Evolutionary conservation across 2,113 vertebrate species (phyloP), one percentile per base, ranked within the genome.

Genomic region (Cyprinodon brontotheroides): DNA sequence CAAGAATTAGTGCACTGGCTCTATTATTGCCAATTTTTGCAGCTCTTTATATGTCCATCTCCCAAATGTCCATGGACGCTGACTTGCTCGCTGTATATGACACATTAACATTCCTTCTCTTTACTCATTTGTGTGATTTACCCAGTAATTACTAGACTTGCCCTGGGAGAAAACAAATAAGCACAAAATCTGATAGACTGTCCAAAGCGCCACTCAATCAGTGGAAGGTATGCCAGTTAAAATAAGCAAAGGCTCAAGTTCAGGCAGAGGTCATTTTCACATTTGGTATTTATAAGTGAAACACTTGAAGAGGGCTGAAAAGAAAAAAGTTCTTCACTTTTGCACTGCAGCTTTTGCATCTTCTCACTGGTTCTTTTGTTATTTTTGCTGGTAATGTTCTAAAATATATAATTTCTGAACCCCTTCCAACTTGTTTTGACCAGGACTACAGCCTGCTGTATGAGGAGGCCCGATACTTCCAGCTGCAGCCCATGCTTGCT

Each of bases 401-500:
- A 3, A 2, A 38, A 14, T 37, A 38, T 62, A 17, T 17, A 7
- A 3, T 62, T 62, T 38, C 36, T 38, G 14, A 69, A 8, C n/a
- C 14, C 12, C 9, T 40, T 74, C 60, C 53, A 13, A 63, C 12
- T 1, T 48, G 3, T 68, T 41, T 62, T 40, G 59, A 65, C 39
- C 90, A 99, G 98, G 98, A 99, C 91, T 99, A 97, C 90, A 98
- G 95, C 85, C 94, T 98, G 90, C 89, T 99, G 91, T 99, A 96
- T 64, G 98, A 99, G 96, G 98, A 99, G 90, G 98, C 98, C 29
- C 96, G 96, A 38, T 99, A 99, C 84, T 99, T 98, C 90, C 98
- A 99, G 93, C 95, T 99, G 82, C 97, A 98, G 93, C 98, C 98
- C 41, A 96, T 99, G 97, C 93, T 98, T 40, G 89, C 95, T 20